phyloP scores from a whole-genome alignment of 2,888 invertebrate genomes.

The Micoletzkya japonica region DNA sequence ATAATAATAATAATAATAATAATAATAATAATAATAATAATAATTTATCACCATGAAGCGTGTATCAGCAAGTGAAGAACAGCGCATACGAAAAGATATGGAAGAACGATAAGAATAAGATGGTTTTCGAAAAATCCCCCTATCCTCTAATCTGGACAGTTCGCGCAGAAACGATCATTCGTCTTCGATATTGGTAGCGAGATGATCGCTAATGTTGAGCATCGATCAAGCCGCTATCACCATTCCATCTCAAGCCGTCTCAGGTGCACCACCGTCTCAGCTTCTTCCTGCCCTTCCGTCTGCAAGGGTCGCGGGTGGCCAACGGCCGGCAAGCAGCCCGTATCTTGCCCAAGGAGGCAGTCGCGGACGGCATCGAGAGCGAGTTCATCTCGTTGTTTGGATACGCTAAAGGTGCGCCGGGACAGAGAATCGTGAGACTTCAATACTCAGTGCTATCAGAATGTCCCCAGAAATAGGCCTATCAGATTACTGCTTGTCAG shows the following conservation, averaged over 20 bases:
- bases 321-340: conserved; percentile 37
- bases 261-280: conserved; percentile 48
- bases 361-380: conserved; percentile 44
- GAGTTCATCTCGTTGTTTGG: conserved; percentile 58
- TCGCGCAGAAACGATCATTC: too few species aligned
- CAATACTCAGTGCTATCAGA: too few species aligned
- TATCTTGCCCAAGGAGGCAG: conserved; percentile 16
- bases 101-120: background rate
- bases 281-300: conserved; percentile 59
- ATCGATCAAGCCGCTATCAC: too few species aligned
- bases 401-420: conserved; percentile 40
- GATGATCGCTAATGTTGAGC: too few species aligned
- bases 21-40: too few species aligned
- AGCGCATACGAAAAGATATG: too few species aligned
- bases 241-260: too few species aligned
- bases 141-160: background rate
- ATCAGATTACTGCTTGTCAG: background rate
- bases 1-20: too few species aligned
- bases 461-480: too few species aligned
- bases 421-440: background rate
- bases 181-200: too few species aligned
- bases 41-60: too few species aligned
- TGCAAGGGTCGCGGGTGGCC: conserved; percentile 53
- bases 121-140: background rate
- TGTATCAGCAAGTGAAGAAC: too few species aligned